Evolutionary conservation across 2,113 vertebrate genomes (phyloP).

Genomic region (Urocitellus parryii): DNA sequence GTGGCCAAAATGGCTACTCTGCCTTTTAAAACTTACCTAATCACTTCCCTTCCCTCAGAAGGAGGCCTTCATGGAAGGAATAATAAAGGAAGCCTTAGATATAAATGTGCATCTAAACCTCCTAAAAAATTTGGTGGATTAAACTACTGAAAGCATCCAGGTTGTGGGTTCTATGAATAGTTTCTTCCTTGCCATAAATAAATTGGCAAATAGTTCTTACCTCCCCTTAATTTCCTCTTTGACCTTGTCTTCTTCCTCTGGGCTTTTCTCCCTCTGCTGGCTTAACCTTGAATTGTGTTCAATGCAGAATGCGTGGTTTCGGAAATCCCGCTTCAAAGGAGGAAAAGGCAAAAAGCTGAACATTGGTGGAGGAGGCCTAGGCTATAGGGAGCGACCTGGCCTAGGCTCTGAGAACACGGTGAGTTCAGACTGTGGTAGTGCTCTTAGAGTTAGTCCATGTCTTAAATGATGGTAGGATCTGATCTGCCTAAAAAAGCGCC

Average conservation of each 20-base stretch:
- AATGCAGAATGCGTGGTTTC: conserved; percentile 96
- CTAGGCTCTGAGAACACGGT: conserved; percentile 96
- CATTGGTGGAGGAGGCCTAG: conserved; percentile 97
- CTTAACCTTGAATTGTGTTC: conserved; percentile 66
- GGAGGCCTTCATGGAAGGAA: background rate
- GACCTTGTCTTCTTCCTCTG: background rate
- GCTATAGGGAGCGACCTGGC: conserved; percentile 96
- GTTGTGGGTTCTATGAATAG: background rate
- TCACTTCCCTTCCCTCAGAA: background rate
- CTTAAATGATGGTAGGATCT: background rate
- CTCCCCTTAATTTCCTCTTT: background rate
- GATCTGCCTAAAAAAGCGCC: background rate
- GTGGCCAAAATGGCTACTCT: background rate
- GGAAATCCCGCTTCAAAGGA: conserved; percentile 97
- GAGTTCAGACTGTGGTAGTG: conserved; percentile 77
- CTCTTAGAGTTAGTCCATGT: background rate
- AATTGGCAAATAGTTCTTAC: background rate
- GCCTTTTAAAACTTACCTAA: background rate
- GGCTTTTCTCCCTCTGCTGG: background rate
- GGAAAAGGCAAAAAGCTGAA: conserved; percentile 98
- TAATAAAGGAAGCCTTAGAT: background rate
- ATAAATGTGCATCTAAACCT: background rate
- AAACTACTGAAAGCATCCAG: background rate
- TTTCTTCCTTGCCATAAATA: background rate
- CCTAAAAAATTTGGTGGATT: background rate